Conservation (phyloP, 1,140 invertebrate species). For the Aphaenogaster floridana region DNA sequence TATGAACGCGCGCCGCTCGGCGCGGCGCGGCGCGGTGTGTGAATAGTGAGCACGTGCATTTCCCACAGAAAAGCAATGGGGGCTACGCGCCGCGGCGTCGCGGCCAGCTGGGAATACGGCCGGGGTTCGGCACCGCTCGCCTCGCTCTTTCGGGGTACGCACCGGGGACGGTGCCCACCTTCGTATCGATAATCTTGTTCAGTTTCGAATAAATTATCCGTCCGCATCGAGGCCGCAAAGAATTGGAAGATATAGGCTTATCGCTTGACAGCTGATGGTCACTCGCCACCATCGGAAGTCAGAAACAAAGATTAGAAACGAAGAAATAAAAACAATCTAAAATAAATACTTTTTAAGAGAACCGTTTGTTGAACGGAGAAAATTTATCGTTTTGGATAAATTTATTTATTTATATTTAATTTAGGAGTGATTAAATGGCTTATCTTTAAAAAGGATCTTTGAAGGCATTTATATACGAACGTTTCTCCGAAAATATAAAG, state of each 20-base stretch:
- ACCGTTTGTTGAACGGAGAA: background rate
- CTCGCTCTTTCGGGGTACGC: constrained; percentile 60
- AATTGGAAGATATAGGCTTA: background rate
- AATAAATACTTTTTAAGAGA: background rate
- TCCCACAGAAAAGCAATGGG: constrained; percentile 85
- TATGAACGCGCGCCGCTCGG: constrained; percentile 66
- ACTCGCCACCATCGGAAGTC: background rate
- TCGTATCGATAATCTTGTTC: constrained; percentile 32
- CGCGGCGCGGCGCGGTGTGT: constrained; percentile 77
- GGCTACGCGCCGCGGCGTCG: constrained; percentile 65
- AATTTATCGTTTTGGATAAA: background rate
- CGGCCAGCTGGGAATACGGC: constrained; percentile 78
- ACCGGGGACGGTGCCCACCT: background rate
- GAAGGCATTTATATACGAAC: background rate
- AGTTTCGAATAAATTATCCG: background rate
- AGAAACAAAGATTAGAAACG: background rate
- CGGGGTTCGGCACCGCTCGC: constrained; percentile 63
- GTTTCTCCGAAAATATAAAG: background rate
- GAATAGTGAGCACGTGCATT: constrained; percentile 86
- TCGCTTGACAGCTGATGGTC: background rate
- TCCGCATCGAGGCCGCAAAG: background rate
- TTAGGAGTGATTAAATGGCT: background rate
- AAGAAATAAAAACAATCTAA: background rate
- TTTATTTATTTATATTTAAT: background rate
- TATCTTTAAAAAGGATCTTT: background rate